Conservation (phyloP, 2,888 invertebrate genomes). For the Orchestes rusci region DNA sequence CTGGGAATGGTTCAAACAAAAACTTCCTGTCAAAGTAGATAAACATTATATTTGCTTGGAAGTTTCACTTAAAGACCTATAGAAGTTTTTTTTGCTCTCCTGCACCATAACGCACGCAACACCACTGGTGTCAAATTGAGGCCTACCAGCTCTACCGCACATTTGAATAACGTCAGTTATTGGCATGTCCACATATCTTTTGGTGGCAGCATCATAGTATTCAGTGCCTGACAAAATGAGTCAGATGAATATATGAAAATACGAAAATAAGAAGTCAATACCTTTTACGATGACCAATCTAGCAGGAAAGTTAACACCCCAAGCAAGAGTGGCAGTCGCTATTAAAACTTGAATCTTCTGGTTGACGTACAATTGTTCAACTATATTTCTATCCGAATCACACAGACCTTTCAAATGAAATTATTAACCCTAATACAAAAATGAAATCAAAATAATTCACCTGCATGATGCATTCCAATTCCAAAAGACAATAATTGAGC, state of each 20-base stretch:
- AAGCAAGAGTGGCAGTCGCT: constrained; percentile 95
- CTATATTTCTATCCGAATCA: constrained; percentile 82
- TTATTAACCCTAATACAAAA: not conserved
- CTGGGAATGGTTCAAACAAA: constrained; percentile 98
- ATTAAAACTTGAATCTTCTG: constrained; percentile 94
- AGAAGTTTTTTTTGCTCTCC: constrained; percentile 96
- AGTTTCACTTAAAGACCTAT: constrained; percentile 51
- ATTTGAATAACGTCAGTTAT: constrained; percentile 99
- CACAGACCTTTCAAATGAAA: constrained; percentile 54
- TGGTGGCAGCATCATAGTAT: constrained; percentile 94
- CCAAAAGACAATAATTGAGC: constrained; percentile 93
- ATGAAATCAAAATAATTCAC: too few species aligned
- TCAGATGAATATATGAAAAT: not conserved
- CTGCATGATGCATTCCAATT: constrained; percentile 98
- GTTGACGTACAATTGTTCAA: constrained; percentile 90
- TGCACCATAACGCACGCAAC: constrained; percentile 86
- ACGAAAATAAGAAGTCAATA: not conserved
- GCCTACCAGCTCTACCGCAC: constrained; percentile 98
- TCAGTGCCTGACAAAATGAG: constrained; percentile 58
- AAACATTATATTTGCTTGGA: not conserved
- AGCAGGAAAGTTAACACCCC: constrained; percentile 99
- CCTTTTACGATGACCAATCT: constrained; percentile 93
- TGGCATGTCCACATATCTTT: constrained; percentile 98
- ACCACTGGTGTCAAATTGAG: constrained; percentile 92
- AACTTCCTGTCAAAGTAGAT: constrained; percentile 65